Conservation (phyloP, 2,797 vertebrate genomes). For the Periophthalmus magnuspinnatus region DNA sequence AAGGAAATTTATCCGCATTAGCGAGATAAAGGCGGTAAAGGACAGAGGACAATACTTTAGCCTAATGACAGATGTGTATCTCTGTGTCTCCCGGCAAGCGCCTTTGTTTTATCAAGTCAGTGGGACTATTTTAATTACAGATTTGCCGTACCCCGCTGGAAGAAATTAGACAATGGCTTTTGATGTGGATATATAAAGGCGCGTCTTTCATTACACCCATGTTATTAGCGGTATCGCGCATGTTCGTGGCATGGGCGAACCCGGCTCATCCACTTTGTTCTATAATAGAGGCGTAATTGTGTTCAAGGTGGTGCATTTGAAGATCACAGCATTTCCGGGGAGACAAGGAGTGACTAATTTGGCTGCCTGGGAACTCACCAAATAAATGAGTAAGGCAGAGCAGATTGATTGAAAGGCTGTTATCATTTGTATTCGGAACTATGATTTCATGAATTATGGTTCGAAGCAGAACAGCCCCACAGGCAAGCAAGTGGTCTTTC, state of each 20-base stretch:
- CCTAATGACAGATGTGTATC: conserved; percentile 78
- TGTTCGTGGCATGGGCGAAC: conserved; percentile 39
- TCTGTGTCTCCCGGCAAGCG: conserved; percentile 64
- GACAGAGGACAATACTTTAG: conserved; percentile 72
- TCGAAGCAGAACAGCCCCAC: conserved; percentile 30
- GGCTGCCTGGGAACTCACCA: conserved; percentile 43
- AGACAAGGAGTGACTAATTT: conserved; percentile 54
- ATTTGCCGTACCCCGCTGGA: conserved; percentile 69
- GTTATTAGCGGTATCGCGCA: conserved; percentile 59
- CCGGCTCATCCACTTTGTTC: conserved; percentile 35
- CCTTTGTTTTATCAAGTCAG: conserved; percentile 73
- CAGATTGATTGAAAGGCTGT: conserved; percentile 56
- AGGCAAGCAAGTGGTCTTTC: conserved; percentile 31
- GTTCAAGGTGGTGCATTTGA: conserved; percentile 65
- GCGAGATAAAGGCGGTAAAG: conserved; percentile 67
- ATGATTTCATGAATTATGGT: conserved; percentile 46
- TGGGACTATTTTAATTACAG: conserved; percentile 75
- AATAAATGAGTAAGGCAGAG: conserved; percentile 44
- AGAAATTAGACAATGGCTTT: conserved; percentile 70
- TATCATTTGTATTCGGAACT: conserved; percentile 33
- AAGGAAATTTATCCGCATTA: conserved; percentile 63
- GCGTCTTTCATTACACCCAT: conserved; percentile 57
- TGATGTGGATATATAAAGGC: conserved; percentile 56
- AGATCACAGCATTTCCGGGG: conserved; percentile 55
- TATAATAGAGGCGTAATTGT: conserved; percentile 50